A percentile compares a stretch with the other conserved stretches of the same genome.
Evolutionary conservation across 2,797 vertebrate species (phyloP).

Genomic region (Otus scops): DNA sequence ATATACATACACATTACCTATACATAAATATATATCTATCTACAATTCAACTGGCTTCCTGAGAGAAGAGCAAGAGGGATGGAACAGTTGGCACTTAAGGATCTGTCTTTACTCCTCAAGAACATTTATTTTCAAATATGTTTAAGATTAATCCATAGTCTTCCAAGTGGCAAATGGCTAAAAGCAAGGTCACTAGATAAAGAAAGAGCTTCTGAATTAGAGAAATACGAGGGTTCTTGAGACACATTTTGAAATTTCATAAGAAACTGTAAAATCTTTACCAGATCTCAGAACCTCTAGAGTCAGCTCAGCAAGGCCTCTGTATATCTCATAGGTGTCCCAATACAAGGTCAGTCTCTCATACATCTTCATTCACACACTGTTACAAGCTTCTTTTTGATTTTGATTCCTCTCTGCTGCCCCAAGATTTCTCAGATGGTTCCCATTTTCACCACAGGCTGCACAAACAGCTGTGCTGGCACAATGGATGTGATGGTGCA

Average conservation of each 20-base stretch:
- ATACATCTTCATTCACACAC: neutral
- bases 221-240: neutral
- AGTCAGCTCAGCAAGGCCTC: neutral
- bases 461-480: neutral
- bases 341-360: neutral
- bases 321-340: neutral
- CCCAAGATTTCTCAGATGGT: neutral
- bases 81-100: neutral
- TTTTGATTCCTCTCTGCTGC: neutral
- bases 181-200: neutral
- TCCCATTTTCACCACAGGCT: neutral
- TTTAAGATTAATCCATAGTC: neutral
- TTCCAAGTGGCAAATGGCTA: neutral
- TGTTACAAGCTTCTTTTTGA: conserved; percentile 13
- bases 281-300: neutral
- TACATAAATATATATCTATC: neutral
- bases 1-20: neutral
- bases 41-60: neutral
- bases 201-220: neutral
- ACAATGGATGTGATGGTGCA: neutral
- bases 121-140: neutral
- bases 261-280: neutral
- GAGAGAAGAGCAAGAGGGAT: neutral
- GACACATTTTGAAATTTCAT: neutral
- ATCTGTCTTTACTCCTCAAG: neutral